Evolutionary conservation across 2,888 invertebrate genomes (phyloP).

Genomic region (Drosophila mimetica): DNA sequence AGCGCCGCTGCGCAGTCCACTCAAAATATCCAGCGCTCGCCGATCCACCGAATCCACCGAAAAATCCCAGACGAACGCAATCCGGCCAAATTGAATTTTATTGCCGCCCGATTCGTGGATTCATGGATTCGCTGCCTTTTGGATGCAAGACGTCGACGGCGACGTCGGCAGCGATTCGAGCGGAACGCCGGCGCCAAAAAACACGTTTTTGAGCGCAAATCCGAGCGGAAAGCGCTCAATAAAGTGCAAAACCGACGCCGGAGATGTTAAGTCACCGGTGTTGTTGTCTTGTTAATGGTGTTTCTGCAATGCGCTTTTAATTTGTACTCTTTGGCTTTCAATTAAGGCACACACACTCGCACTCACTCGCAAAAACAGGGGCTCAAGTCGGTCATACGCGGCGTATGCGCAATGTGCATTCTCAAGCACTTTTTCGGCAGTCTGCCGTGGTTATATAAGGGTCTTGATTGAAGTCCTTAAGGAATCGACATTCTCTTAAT

Average conservation of each 20-base stretch:
- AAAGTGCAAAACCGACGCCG: constrained; percentile 60
- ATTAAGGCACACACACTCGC: constrained; percentile 48
- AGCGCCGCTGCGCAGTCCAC: constrained; percentile 22
- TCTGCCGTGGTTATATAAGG: constrained; percentile 13
- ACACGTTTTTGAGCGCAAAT: constrained; percentile 57
- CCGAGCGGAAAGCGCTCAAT: constrained; percentile 63
- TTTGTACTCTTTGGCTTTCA: constrained; percentile 67
- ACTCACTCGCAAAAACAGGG: constrained; percentile 1
- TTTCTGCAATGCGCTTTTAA: constrained; percentile 70
- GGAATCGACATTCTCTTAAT: background rate
- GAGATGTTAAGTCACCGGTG: constrained; percentile 42
- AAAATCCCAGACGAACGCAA: constrained; percentile 15
- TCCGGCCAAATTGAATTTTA: constrained; percentile 65
- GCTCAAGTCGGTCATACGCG: constrained; percentile 28
- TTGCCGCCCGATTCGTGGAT: constrained; percentile 39
- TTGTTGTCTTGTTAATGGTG: constrained; percentile 30
- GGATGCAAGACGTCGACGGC: constrained; percentile 14
- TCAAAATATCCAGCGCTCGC: constrained; percentile 1
- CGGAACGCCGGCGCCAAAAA: constrained; percentile 14
- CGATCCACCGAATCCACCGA: background rate
- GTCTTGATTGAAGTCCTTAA: background rate
- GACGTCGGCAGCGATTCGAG: constrained; percentile 28
- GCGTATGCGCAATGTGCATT: constrained; percentile 44
- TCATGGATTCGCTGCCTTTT: background rate
- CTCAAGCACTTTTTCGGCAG: constrained; percentile 24